Percentiles rank a stretch among this genome's conserved stretches.
These are phyloP conservation scores for Camponotus vicinus DNA, from an alignment of 1,140 invertebrate genomes.

Conservation along the genomic window DNA sequence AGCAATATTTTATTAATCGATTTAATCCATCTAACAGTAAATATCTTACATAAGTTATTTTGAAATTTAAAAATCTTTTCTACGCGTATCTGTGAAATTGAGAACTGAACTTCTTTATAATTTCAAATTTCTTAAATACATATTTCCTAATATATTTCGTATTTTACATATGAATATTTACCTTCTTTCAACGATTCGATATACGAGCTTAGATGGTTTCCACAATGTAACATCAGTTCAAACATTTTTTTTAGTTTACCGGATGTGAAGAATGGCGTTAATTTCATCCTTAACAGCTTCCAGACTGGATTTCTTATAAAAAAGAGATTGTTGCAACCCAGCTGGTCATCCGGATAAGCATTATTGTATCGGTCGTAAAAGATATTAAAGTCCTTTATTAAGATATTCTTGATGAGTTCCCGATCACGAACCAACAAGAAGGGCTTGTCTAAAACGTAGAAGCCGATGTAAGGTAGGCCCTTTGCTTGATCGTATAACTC, in stretches of 20 bases:
- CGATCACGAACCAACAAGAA: constrained; percentile 83
- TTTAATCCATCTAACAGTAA: background rate
- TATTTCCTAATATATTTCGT: too few species aligned
- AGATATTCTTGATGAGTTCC: constrained; percentile 83
- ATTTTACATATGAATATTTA: constrained; percentile 17
- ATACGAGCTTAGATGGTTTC: constrained; percentile 77
- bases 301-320: constrained; percentile 79
- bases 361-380: constrained; percentile 78
- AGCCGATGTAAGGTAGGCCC: constrained; percentile 75
- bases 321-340: constrained; percentile 79
- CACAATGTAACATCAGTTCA: constrained; percentile 82
- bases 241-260: constrained; percentile 84
- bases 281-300: constrained; percentile 81
- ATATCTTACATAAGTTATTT: background rate
- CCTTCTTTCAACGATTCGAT: constrained; percentile 72
- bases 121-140: background rate
- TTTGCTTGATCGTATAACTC: constrained; percentile 67
- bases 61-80: background rate
- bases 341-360: constrained; percentile 69
- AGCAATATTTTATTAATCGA: background rate
- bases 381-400: constrained; percentile 85
- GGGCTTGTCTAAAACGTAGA: constrained; percentile 82
- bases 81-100: background rate
- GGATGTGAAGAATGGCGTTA: constrained; percentile 83
- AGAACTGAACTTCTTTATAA: background rate